These are phyloP conservation scores for Dione juno DNA, from an alignment of 2,888 invertebrate species.

Conservation along the genomic window DNA sequence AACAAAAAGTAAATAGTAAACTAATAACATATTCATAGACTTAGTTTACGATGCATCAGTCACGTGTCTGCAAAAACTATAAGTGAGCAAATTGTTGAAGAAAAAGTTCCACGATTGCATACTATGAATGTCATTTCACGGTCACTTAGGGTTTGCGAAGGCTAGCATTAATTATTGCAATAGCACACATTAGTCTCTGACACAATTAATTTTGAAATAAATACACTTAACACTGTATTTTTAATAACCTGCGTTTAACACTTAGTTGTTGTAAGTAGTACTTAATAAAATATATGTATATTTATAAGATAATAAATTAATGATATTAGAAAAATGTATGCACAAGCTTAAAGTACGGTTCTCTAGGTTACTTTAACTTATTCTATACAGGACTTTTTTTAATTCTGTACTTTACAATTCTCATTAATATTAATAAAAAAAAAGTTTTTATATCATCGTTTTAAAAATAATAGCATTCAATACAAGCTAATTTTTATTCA, in stretches of 20 bases:
- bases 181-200: constrained; percentile 28
- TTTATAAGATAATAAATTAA: not conserved
- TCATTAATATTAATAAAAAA: not conserved
- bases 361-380: not conserved
- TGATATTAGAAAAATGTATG: not conserved
- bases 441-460: not conserved
- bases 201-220: constrained; percentile 28
- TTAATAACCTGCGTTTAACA: constrained; percentile 21
- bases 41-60: constrained; percentile 47
- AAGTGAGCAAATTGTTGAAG: constrained; percentile 30
- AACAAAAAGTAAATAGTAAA: constrained; percentile 15
- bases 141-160: constrained; percentile 57
- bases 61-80: constrained; percentile 54
- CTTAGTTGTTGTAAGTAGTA: constrained; percentile 7
- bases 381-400: not conserved
- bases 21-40: constrained; percentile 30
- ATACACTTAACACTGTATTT: constrained; percentile 26
- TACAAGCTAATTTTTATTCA: constrained; percentile 40
- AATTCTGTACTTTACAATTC: not conserved
- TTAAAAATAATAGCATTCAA: not conserved
- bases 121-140: constrained; percentile 69
- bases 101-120: constrained; percentile 39
- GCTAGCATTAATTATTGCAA: constrained; percentile 41
- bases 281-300: not conserved
- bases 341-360: not conserved